These are phyloP conservation scores for Cassiopea xamachana DNA, from an alignment of 30 jellyfish, hydroid and myxozoan genomes.

Conservation along the genomic window DNA sequence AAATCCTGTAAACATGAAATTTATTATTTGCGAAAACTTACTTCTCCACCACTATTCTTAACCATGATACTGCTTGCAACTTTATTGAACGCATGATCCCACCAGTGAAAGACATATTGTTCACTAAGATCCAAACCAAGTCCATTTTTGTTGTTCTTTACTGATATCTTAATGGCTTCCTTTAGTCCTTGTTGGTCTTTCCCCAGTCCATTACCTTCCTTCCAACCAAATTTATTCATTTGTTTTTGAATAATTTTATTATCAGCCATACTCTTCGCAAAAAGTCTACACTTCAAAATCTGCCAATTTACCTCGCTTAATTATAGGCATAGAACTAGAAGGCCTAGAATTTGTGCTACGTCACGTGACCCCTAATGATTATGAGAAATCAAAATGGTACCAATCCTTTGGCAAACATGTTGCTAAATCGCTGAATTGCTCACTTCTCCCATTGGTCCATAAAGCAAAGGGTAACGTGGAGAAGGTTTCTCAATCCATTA, in stretches of 20 bases:
- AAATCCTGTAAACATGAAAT: no score
- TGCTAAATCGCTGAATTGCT: no score
- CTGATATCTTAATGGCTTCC: constrained; percentile 85
- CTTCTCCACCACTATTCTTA: constrained; percentile 65
- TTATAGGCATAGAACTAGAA: no score
- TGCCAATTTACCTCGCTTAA: no score
- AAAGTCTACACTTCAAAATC: no score
- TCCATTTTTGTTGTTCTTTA: constrained; percentile 89
- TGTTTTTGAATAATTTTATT: constrained; percentile 41
- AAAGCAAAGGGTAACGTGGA: no score
- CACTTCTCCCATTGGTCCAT: no score
- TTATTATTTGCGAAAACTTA: neutral
- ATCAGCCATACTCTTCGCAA: neutral
- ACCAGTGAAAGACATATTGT: constrained; percentile 97
- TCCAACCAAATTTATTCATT: constrained; percentile 90
- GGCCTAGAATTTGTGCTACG: no score
- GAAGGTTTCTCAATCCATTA: no score
- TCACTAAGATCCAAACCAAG: constrained; percentile 87
- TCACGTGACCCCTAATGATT: no score
- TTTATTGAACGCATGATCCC: constrained; percentile 99
- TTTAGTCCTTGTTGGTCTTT: constrained; percentile 84
- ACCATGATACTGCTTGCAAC: constrained; percentile 82
- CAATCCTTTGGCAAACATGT: no score
- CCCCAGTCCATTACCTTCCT: constrained; percentile 95
- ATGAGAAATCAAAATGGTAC: no score